Percentiles rank a stretch among this genome's conserved stretches.
Evolutionary conservation across 2,888 invertebrate genomes (phyloP).

Genomic region (Caenorhabditis sp.): DNA sequence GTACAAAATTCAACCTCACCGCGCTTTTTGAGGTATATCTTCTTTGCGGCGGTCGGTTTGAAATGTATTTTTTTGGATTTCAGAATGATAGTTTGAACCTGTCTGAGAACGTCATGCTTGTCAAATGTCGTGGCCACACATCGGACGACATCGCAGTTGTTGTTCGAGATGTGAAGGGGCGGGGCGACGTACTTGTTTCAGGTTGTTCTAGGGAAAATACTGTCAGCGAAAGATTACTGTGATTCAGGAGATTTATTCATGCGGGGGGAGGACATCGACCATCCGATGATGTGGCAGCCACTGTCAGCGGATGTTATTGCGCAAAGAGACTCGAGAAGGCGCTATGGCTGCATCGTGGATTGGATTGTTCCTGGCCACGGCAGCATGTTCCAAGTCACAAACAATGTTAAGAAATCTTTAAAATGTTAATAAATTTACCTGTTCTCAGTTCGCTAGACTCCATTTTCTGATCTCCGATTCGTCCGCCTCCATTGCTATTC

Average conservation of each 20-base stretch:
- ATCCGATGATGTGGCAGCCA: conserved; percentile 76
- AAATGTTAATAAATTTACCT: conserved; percentile 56
- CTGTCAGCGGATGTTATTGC: conserved; percentile 68
- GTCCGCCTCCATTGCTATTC: neutral
- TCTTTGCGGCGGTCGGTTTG: no score
- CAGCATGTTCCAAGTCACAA: conserved; percentile 61
- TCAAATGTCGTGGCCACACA: conserved; percentile 75
- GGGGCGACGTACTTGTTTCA: conserved; percentile 73
- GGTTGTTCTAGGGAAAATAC: conserved; percentile 48
- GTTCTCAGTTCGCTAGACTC: neutral
- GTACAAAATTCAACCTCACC: conserved; percentile 71
- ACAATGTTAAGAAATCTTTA: conserved; percentile 42
- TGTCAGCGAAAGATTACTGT: conserved; percentile 10
- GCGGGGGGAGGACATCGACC: conserved; percentile 72
- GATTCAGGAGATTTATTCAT: conserved; percentile 68
- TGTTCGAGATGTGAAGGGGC: conserved; percentile 66
- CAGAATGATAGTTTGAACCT: conserved; percentile 69
- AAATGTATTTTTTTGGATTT: conserved; percentile 8
- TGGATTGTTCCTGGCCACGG: conserved; percentile 76
- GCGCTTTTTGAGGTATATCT: conserved; percentile 71
- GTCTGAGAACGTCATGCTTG: conserved; percentile 71
- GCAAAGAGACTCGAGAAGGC: conserved; percentile 60
- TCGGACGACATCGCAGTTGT: conserved; percentile 76
- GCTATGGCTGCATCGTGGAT: conserved; percentile 62
- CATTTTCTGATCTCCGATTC: neutral